Percentiles rank a stretch among this genome's conserved stretches.
phyloP scores from a whole-genome alignment of 2,888 invertebrate species.

The Teleiodes luculella region DNA sequence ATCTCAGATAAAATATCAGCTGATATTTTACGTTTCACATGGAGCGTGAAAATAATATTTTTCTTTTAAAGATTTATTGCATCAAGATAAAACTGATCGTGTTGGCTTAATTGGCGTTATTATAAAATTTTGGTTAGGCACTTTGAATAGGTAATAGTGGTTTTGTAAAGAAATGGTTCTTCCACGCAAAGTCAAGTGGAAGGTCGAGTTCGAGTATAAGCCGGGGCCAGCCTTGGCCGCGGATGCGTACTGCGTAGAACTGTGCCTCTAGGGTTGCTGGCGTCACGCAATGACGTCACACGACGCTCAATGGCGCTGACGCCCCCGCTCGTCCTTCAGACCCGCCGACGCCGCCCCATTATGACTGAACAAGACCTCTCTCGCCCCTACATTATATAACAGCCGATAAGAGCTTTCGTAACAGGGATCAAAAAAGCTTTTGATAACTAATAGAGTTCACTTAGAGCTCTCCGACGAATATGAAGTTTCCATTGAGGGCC shows the following conservation, averaged over 20 bases:
- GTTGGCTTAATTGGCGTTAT: no score
- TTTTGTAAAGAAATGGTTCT: conserved; percentile 18
- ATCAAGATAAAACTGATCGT: no score
- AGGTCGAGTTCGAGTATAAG: conserved; percentile 35
- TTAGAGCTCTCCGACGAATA: not conserved
- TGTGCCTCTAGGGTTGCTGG: conserved; percentile 10
- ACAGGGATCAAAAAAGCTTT: not conserved
- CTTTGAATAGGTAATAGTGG: not conserved
- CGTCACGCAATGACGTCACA: conserved; percentile 64
- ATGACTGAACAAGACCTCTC: not conserved
- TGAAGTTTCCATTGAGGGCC: not conserved
- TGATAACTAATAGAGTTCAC: no score
- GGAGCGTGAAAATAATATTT: no score
- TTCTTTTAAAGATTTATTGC: no score
- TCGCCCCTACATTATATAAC: not conserved
- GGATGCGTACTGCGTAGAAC: conserved; percentile 37
- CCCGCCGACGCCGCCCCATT: conserved; percentile 35
- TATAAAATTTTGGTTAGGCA: not conserved
- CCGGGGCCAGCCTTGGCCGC: conserved; percentile 51
- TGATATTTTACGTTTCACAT: no score
- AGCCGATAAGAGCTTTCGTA: not conserved
- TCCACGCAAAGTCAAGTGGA: conserved; percentile 58
- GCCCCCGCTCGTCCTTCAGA: conserved; percentile 42
- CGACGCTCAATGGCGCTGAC: conserved; percentile 29
- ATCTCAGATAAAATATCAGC: not conserved